phyloP scores from a whole-genome alignment of 2,113 vertebrate genomes.

The Halichoeres trimaculatus region DNA sequence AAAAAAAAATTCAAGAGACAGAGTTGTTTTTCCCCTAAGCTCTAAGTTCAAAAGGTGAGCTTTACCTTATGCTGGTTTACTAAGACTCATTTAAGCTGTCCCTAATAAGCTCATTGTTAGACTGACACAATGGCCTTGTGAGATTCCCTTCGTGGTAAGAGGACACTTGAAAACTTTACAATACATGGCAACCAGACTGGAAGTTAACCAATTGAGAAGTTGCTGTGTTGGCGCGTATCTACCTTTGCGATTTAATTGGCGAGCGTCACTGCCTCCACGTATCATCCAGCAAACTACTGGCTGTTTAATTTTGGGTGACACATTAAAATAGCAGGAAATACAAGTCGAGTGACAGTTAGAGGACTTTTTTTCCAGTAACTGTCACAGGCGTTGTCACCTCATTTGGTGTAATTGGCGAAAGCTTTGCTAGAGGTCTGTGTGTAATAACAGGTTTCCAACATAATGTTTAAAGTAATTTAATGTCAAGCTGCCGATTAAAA shows the following conservation, averaged over 20 bases:
- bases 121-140: slow-evolving; percentile 33
- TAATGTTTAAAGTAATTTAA: slow-evolving; percentile 48
- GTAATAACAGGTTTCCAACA: slow-evolving; percentile 46
- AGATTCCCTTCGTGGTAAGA: slow-evolving; percentile 27
- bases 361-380: slow-evolving; percentile 34
- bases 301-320: slow-evolving; percentile 29
- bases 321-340: slow-evolving; percentile 60
- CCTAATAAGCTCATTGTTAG: slow-evolving; percentile 52
- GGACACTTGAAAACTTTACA: slow-evolving; percentile 46
- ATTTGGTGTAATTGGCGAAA: slow-evolving; percentile 2
- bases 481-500: slow-evolving; percentile 47
- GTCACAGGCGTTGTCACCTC: slow-evolving; percentile 11
- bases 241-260: slow-evolving; percentile 41
- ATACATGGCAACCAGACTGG: slow-evolving; percentile 28
- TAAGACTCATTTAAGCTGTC: slow-evolving; percentile 30
- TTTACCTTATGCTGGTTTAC: slow-evolving; percentile 39
- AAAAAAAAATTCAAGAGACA: too few relatives aligned
- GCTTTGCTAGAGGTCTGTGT: slow-evolving; percentile 4
- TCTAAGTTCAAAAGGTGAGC: slow-evolving; percentile 9
- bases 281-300: slow-evolving; percentile 19
- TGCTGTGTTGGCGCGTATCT: slow-evolving; percentile 32
- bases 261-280: slow-evolving; percentile 30
- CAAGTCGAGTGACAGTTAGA: slow-evolving; percentile 57
- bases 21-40: neutral
- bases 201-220: slow-evolving; percentile 25